Conservation (phyloP, 2,888 invertebrate genomes). For the Adelphocoris suturalis region DNA sequence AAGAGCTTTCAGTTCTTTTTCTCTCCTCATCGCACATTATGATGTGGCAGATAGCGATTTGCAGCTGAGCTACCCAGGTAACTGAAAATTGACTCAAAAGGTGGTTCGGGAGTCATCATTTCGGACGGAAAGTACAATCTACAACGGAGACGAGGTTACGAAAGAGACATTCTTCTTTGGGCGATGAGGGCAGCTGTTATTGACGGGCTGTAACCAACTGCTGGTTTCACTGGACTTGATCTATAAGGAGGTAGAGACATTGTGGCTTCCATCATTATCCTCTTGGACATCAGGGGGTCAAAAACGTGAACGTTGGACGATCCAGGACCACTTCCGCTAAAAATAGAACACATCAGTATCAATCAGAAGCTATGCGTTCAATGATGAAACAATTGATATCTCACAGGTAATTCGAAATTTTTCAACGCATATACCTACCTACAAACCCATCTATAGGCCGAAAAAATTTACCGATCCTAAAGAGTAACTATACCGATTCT, state of each 20-base stretch:
- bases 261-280: slow-evolving; percentile 70
- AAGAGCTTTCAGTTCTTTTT: too few species aligned
- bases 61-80: not conserved
- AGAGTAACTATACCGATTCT: too few species aligned
- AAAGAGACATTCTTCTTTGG: slow-evolving; percentile 62
- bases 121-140: not conserved
- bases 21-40: too few species aligned
- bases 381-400: too few species aligned
- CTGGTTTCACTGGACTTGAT: not conserved
- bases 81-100: not conserved
- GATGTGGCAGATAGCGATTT: not conserved
- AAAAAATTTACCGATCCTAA: too few species aligned
- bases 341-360: not conserved
- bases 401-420: too few species aligned
- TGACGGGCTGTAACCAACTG: slow-evolving; percentile 64
- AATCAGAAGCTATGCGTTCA: too few species aligned
- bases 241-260: slow-evolving; percentile 58
- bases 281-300: slow-evolving; percentile 65
- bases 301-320: slow-evolving; percentile 67
- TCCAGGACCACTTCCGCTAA: slow-evolving; percentile 5
- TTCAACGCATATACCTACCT: too few species aligned
- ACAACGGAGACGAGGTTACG: not conserved
- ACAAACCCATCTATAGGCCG: too few species aligned
- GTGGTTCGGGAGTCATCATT: not conserved
- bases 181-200: slow-evolving; percentile 63